A percentile compares a stretch with the other conserved stretches of the same genome.
Evolutionary conservation across 2,888 invertebrate genomes (phyloP).

Genomic region (Heteropelma amictum): DNA sequence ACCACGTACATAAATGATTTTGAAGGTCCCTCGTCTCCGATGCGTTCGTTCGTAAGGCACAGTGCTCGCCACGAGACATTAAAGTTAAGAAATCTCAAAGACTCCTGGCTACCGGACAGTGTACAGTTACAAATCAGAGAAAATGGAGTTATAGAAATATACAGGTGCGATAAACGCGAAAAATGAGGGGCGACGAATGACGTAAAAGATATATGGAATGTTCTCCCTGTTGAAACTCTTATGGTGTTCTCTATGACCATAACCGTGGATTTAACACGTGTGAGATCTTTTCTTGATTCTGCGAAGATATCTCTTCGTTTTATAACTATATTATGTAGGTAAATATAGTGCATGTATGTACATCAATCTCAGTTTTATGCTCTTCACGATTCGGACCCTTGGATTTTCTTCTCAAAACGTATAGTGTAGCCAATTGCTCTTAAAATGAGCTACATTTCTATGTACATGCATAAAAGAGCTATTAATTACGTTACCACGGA

Average conservation of each 20-base stretch:
- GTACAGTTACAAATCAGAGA: neutral
- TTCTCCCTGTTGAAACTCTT: conserved; percentile 15
- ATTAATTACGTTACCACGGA: too few species aligned
- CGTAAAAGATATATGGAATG: conserved; percentile 4
- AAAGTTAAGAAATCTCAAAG: conserved; percentile 43
- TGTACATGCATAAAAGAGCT: neutral
- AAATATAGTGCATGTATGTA: conserved; percentile 4
- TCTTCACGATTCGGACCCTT: neutral
- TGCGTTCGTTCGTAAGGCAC: conserved; percentile 44
- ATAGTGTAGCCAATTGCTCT: conserved; percentile 31
- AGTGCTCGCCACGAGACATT: conserved; percentile 28
- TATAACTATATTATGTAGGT: neutral
- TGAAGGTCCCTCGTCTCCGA: conserved; percentile 21
- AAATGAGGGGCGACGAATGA: conserved; percentile 9
- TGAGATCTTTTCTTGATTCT: conserved; percentile 38
- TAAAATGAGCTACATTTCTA: neutral
- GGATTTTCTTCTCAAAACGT: conserved; percentile 20
- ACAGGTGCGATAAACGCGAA: neutral
- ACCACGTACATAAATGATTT: neutral
- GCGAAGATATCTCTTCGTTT: conserved; percentile 4
- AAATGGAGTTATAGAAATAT: too few species aligned
- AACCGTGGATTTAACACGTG: conserved; percentile 25
- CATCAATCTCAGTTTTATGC: conserved; percentile 29
- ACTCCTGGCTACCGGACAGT: neutral
- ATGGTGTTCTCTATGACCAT: conserved; percentile 28